Percentiles rank a stretch among this genome's conserved stretches.
phyloP scores from a whole-genome alignment of 1,140 invertebrate species.

The Paraescarpia echinospica region DNA sequence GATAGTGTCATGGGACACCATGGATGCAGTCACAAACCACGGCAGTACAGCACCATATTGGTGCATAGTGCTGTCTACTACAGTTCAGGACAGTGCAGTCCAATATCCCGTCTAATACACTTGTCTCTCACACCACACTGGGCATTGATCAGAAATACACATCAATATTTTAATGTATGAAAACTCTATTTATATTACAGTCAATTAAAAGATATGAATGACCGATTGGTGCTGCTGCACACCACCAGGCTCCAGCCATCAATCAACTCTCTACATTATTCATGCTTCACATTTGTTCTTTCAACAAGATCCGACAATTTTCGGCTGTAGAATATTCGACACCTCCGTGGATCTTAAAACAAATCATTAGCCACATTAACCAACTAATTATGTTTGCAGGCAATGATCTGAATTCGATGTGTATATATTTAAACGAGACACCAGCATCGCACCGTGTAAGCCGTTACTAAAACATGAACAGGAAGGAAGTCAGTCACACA shows the following conservation, averaged over 20 bases:
- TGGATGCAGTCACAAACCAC: background rate
- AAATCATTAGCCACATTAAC: background rate
- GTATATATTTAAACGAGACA: background rate
- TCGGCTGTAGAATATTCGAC: background rate
- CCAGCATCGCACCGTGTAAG: background rate
- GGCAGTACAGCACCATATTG: background rate
- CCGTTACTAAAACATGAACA: no score
- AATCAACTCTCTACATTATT: background rate
- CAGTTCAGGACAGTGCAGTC: background rate
- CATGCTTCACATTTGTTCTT: background rate
- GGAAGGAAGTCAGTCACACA: no score
- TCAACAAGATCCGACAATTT: background rate
- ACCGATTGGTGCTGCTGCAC: background rate
- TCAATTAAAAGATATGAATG: conserved; percentile 1
- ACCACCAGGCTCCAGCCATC: background rate
- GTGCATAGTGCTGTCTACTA: background rate
- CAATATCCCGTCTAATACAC: no score
- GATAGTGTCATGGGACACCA: no score
- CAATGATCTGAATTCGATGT: background rate
- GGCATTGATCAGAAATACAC: background rate
- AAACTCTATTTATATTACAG: background rate
- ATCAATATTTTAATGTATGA: background rate
- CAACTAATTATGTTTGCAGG: background rate
- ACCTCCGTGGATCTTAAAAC: background rate
- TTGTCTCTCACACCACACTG: background rate